phyloP scores from a whole-genome alignment of 2,888 invertebrate species.

The Ischnus inquisitorius region DNA sequence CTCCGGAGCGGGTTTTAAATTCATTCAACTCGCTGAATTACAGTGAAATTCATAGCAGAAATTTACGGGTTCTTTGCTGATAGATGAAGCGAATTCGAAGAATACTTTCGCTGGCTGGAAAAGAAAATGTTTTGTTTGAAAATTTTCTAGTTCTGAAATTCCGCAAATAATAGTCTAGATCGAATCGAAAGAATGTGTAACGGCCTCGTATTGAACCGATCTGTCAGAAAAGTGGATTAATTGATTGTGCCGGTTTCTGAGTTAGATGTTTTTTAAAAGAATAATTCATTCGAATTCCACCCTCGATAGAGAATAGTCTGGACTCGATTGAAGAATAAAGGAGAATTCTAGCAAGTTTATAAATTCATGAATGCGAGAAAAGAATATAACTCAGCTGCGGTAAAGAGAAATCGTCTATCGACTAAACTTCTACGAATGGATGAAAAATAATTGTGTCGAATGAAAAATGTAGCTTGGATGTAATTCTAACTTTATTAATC shows the following conservation, averaged over 20 bases:
- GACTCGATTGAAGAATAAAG: conserved; percentile 6
- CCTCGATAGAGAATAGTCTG: neutral
- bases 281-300: neutral
- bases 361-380: conserved; percentile 29
- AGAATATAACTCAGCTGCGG: neutral
- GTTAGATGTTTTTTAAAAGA: neutral
- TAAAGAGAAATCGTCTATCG: no score
- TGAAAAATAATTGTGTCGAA: no score
- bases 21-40: conserved; percentile 40
- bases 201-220: neutral
- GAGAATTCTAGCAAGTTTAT: conserved; percentile 9
- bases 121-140: no score
- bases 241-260: neutral
- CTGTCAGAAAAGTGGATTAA: neutral
- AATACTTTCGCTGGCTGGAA: neutral
- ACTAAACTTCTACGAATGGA: no score
- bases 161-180: no score
- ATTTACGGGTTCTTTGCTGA: neutral
- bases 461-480: no score
- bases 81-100: neutral
- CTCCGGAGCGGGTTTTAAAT: conserved; percentile 42
- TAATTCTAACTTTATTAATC: no score
- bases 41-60: neutral
- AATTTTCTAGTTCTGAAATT: no score
- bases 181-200: neutral